Percentiles rank a stretch among this genome's conserved stretches.
These are phyloP conservation scores for Barnardius zonarius DNA, from an alignment of 2,113 vertebrate species.

Conservation along the genomic window DNA sequence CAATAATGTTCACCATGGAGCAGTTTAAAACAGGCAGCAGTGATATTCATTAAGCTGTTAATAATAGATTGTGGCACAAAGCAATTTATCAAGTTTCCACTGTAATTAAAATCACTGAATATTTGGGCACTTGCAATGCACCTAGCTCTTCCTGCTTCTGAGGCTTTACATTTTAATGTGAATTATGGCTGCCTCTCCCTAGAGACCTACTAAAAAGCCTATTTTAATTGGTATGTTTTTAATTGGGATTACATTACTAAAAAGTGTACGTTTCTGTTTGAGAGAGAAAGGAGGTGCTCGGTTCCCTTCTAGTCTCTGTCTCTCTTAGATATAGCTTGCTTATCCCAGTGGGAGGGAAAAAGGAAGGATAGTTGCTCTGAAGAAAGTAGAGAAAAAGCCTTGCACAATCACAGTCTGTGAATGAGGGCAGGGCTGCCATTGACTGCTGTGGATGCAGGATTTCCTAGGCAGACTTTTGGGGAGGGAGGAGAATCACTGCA, in stretches of 20 bases:
- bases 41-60: constrained; percentile 66
- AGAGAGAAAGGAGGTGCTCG: constrained; percentile 8
- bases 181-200: constrained; percentile 44
- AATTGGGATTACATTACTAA: constrained; percentile 62
- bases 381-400: not conserved
- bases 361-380: not conserved
- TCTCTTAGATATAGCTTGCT: not conserved
- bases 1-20: not conserved
- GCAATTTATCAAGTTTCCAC: constrained; percentile 67
- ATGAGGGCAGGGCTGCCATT: not conserved
- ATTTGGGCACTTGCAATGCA: constrained; percentile 56
- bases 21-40: constrained; percentile 23
- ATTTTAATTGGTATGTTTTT: constrained; percentile 65
- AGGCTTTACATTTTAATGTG: constrained; percentile 62
- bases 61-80: constrained; percentile 61
- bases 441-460: not conserved
- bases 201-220: constrained; percentile 56
- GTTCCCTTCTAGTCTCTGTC: not conserved
- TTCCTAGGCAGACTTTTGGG: not conserved
- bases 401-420: not conserved
- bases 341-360: not conserved
- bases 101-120: constrained; percentile 69
- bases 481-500: not conserved
- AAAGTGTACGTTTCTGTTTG: constrained; percentile 45
- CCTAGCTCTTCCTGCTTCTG: constrained; percentile 53